Evolutionary conservation across 2,888 invertebrate genomes (phyloP).

Genomic region (Trachelus tabidus): DNA sequence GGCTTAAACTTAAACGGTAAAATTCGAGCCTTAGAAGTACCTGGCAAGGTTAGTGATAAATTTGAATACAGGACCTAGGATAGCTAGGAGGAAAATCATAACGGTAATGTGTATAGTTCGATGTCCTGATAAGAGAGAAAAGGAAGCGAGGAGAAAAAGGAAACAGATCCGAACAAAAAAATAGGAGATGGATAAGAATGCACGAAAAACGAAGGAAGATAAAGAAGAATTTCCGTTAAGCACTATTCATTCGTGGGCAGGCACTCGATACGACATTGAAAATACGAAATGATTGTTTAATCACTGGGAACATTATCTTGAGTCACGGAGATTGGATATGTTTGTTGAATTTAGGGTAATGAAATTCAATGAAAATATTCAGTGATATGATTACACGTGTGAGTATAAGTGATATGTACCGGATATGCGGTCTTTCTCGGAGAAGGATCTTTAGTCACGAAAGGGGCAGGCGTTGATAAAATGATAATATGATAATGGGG

Average conservation of each 20-base stretch:
- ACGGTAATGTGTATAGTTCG: constrained; percentile 47
- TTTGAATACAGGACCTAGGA: constrained; percentile 28
- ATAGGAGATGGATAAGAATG: background rate
- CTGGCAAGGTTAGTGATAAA: background rate
- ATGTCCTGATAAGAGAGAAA: constrained; percentile 27
- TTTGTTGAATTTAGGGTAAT: too few species aligned
- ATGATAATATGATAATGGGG: background rate
- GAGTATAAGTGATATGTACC: background rate
- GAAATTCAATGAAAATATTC: background rate
- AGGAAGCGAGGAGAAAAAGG: background rate
- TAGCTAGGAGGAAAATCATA: constrained; percentile 44
- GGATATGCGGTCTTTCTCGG: background rate
- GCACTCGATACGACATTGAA: background rate
- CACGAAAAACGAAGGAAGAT: background rate
- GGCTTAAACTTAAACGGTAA: background rate
- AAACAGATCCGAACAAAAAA: constrained; percentile 14
- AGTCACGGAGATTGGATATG: background rate
- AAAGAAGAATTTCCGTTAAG: background rate
- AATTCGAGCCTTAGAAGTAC: background rate
- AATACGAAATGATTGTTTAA: background rate
- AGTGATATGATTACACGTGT: background rate
- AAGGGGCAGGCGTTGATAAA: background rate
- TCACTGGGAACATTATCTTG: background rate
- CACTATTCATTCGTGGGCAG: background rate
- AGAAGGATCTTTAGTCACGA: background rate